Percentiles rank a stretch among this genome's conserved stretches.
phyloP scores from a whole-genome alignment of 2,888 invertebrate species.

The Lucinisca nassula region DNA sequence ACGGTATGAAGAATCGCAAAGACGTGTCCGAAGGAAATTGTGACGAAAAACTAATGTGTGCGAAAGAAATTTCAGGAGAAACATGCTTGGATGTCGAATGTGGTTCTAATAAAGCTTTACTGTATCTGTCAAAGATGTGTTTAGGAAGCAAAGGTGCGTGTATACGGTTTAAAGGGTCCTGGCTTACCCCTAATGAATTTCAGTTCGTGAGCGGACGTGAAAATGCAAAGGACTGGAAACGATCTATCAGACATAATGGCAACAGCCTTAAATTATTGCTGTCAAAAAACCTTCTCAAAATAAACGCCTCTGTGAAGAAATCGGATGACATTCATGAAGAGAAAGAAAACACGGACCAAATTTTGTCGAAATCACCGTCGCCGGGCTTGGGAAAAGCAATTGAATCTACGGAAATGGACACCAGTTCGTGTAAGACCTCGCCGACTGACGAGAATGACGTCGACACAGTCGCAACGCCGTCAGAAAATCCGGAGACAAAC shows the following conservation, averaged over 20 bases:
- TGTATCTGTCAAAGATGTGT: constrained; percentile 58
- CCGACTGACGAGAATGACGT: not conserved
- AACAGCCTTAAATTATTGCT: constrained; percentile 89
- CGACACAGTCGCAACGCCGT: not conserved
- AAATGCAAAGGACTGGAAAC: constrained; percentile 89
- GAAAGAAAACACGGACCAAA: not conserved
- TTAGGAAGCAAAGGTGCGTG: constrained; percentile 89
- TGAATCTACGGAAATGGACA: not conserved
- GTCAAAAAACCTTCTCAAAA: constrained; percentile 88
- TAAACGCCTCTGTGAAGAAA: constrained; percentile 60
- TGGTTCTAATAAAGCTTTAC: constrained; percentile 54
- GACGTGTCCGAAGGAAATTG: not conserved
- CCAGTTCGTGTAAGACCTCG: not conserved
- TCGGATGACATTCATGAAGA: not conserved
- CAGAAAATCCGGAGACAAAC: not conserved
- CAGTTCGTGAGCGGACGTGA: constrained; percentile 89
- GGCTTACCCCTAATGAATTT: constrained; percentile 89
- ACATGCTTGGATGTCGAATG: constrained; percentile 59
- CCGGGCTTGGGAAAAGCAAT: too few species aligned
- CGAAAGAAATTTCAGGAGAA: constrained; percentile 48
- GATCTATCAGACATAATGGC: constrained; percentile 89
- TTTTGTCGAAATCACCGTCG: too few species aligned
- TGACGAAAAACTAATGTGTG: not conserved
- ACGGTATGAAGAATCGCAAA: not conserved
- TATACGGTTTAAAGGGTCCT: constrained; percentile 87